A percentile compares a stretch with the other conserved stretches of the same genome.
These are phyloP conservation scores for Amazona guildingii DNA, from an alignment of 2,113 vertebrate genomes.

Conservation along the genomic window DNA sequence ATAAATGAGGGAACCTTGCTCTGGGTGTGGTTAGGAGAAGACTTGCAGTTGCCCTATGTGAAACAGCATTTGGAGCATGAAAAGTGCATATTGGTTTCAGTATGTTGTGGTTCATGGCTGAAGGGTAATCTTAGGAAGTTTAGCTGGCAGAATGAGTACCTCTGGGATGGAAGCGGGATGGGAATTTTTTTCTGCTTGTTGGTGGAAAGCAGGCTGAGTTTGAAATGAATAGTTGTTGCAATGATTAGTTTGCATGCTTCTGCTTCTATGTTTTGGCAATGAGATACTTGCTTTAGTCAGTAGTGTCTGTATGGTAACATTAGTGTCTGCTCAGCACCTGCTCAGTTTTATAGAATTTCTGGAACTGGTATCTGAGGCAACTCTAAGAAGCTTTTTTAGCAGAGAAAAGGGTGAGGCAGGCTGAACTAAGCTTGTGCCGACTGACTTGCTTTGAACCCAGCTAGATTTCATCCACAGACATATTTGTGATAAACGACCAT, in stretches of 20 bases:
- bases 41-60: not conserved
- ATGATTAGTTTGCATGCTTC: not conserved
- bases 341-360: not conserved
- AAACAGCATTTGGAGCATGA: not conserved
- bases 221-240: not conserved
- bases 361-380: not conserved
- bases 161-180: not conserved
- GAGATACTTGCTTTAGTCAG: not conserved
- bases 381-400: not conserved
- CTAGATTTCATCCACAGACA: constrained; percentile 8
- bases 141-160: not conserved
- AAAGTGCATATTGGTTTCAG: not conserved
- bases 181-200: not conserved
- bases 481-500: not conserved
- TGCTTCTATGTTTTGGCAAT: not conserved
- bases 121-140: not conserved
- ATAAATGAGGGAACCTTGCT: not conserved
- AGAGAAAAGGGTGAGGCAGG: not conserved
- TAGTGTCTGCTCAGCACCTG: not conserved
- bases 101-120: not conserved
- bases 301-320: not conserved
- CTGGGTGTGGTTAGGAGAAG: not conserved
- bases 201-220: not conserved
- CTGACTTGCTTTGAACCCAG: not conserved
- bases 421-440: not conserved